Evolutionary conservation across 2,113 vertebrate genomes (phyloP).

Genomic region (Numida meleagris): DNA sequence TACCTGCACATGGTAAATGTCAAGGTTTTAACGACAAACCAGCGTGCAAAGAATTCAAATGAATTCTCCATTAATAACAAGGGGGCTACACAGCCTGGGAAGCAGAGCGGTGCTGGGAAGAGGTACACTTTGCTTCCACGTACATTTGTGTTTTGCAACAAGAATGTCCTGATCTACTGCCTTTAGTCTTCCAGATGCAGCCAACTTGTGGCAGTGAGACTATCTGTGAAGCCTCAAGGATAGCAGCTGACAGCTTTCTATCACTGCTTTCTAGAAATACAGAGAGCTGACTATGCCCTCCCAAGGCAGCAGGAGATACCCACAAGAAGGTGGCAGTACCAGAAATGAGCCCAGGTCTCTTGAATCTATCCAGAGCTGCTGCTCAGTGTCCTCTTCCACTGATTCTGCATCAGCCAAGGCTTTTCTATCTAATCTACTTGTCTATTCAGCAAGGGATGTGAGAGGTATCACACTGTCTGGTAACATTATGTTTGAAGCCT

Average conservation of each 20-base stretch:
- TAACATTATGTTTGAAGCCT: background rate
- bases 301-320: background rate
- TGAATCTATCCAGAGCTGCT: background rate
- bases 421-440: background rate
- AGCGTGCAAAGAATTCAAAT: conserved; percentile 22
- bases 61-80: background rate
- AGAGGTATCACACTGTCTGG: background rate
- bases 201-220: background rate
- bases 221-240: background rate
- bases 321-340: background rate
- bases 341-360: background rate
- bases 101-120: background rate
- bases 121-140: rapidly evolving
- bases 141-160: background rate
- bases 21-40: conserved; percentile 19
- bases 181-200: background rate
- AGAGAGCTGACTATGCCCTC: background rate
- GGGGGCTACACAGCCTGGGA: background rate
- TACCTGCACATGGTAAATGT: conserved; percentile 34
- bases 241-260: background rate
- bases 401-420: background rate
- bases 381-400: background rate
- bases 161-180: background rate
- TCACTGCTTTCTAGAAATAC: background rate
- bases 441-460: background rate